These are phyloP conservation scores for Spilosoma lubricipeda DNA, from an alignment of 2,888 invertebrate genomes.

Conservation along the genomic window DNA sequence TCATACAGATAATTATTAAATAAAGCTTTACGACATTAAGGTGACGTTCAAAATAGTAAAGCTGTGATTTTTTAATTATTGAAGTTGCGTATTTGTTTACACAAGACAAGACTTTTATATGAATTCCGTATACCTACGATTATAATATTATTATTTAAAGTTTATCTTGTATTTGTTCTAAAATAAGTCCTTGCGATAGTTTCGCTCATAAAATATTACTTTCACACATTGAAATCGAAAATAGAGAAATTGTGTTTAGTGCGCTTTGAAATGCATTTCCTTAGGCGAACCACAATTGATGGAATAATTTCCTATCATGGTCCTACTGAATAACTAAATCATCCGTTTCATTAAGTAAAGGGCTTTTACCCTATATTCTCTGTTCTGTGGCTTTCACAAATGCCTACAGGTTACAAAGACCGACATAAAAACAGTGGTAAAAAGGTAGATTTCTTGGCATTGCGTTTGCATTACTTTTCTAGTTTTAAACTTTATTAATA, in stretches of 20 bases:
- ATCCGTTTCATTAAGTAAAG: background rate
- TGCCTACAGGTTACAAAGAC: background rate
- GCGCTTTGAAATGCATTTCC: background rate
- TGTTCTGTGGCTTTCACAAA: background rate
- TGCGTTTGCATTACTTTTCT: background rate
- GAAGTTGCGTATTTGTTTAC: background rate
- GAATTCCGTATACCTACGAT: background rate
- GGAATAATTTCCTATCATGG: background rate
- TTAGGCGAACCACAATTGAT: background rate
- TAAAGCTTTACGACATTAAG: background rate
- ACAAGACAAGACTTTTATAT: background rate
- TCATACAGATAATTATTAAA: conserved; percentile 20
- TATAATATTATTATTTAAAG: too few relatives aligned
- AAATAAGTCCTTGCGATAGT: background rate
- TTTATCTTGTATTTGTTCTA: background rate
- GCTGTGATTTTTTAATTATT: conserved; percentile 1
- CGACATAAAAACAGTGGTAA: background rate
- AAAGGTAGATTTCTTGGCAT: background rate
- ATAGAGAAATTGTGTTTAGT: background rate
- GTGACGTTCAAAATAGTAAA: too few relatives aligned
- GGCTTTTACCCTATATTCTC: too few relatives aligned
- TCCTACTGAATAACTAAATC: background rate
- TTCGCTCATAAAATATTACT: too few relatives aligned
- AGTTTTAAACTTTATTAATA: background rate
- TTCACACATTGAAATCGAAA: background rate